Conservation (phyloP, 2,888 invertebrate genomes). For the Cosmopolites sordidus region DNA sequence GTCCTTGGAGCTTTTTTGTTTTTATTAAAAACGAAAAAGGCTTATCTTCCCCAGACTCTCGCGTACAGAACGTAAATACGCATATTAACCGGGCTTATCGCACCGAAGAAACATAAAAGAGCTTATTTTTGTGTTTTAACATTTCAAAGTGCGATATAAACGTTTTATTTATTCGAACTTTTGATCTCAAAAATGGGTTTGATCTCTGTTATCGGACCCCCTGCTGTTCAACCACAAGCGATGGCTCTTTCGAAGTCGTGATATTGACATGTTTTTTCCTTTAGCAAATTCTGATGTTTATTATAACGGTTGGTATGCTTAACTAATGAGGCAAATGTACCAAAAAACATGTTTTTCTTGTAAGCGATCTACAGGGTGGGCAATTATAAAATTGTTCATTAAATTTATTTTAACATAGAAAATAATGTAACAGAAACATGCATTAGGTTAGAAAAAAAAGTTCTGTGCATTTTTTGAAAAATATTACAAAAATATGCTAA, state of each 20-base stretch:
- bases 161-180: conserved; percentile 19
- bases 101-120: not conserved
- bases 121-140: conserved; percentile 9
- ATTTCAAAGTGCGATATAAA: conserved; percentile 12
- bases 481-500: too few relatives aligned
- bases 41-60: not conserved
- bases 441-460: too few relatives aligned
- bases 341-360: too few relatives aligned
- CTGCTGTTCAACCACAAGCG: conserved; percentile 8
- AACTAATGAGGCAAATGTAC: too few relatives aligned
- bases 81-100: conserved; percentile 4
- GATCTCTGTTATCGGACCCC: conserved; percentile 19
- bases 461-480: too few relatives aligned
- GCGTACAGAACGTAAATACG: not conserved
- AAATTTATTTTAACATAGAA: too few relatives aligned
- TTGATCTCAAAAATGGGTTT: conserved; percentile 15
- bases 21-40: not conserved
- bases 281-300: too few relatives aligned
- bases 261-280: not conserved
- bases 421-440: too few relatives aligned
- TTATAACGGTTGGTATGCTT: too few relatives aligned
- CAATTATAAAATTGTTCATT: too few relatives aligned
- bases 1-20: too few relatives aligned
- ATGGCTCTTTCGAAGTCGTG: not conserved
- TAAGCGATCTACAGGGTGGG: too few relatives aligned